A percentile compares a stretch with the other conserved stretches of the same genome.
Conservation (phyloP, 2,797 vertebrate genomes). For the Austrolebias charrua region DNA sequence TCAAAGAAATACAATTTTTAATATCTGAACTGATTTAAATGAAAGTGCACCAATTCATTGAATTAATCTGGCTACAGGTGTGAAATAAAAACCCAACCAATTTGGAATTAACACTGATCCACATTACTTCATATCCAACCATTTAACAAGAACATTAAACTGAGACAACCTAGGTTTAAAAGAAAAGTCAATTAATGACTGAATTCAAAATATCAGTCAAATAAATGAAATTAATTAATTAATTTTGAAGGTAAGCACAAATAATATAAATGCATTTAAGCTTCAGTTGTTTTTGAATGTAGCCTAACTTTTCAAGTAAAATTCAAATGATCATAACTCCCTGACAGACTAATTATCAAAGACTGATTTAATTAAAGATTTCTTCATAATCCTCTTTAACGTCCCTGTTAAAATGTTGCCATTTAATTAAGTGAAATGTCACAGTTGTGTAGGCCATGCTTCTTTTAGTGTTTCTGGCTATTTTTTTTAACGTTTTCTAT, state of each 20-base stretch:
- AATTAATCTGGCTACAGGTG: too few relatives aligned
- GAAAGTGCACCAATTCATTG: too few relatives aligned
- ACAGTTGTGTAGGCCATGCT: constrained; percentile 23
- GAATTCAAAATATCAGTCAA: neutral
- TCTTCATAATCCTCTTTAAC: constrained; percentile 9
- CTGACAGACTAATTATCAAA: neutral
- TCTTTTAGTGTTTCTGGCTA: constrained; percentile 28
- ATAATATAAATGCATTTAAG: neutral
- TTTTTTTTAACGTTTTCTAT: constrained; percentile 8
- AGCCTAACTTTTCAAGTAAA: neutral
- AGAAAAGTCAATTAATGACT: neutral
- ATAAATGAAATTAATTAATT: neutral
- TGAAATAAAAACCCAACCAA: too few relatives aligned
- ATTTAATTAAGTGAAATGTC: constrained; percentile 36
- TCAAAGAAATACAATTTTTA: too few relatives aligned
- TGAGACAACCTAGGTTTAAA: neutral
- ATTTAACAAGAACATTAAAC: neutral
- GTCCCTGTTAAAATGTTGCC: constrained; percentile 18
- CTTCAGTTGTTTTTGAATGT: neutral
- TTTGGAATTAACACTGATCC: too few relatives aligned
- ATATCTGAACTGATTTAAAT: too few relatives aligned
- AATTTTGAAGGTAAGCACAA: neutral
- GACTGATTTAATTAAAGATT: constrained; percentile 14
- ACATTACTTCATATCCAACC: too few relatives aligned
- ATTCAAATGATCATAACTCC: constrained; percentile 10